These are phyloP conservation scores for Octopus bimaculoides DNA, from an alignment of 1,140 invertebrate genomes.

Conservation along the genomic window DNA sequence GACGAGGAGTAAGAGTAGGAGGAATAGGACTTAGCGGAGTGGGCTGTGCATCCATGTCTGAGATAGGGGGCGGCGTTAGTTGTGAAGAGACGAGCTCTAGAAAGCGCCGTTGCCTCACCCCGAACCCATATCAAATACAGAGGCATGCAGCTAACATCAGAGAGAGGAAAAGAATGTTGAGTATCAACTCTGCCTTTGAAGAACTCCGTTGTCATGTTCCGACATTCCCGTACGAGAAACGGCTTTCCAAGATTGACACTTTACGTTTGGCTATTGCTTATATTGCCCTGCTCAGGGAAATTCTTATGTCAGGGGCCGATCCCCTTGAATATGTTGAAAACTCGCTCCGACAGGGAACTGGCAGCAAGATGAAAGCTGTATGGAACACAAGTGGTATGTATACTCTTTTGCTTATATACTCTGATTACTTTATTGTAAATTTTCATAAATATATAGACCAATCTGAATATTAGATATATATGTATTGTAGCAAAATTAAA, in stretches of 20 bases:
- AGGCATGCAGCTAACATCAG: slow-evolving; percentile 92
- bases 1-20: background rate
- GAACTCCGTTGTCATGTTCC: slow-evolving; percentile 76
- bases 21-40: background rate
- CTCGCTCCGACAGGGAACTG: slow-evolving; percentile 83
- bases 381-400: slow-evolving; percentile 92
- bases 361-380: slow-evolving; percentile 74
- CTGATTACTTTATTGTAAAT: background rate
- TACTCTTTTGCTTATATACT: background rate
- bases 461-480: too few relatives aligned
- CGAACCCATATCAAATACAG: slow-evolving; percentile 61
- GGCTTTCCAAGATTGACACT: slow-evolving; percentile 96
- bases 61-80: background rate
- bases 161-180: slow-evolving; percentile 93
- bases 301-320: slow-evolving; percentile 78
- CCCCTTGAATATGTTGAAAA: slow-evolving; percentile 91
- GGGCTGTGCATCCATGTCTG: background rate
- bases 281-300: slow-evolving; percentile 94
- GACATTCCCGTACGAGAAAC: slow-evolving; percentile 98
- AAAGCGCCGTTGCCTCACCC: background rate
- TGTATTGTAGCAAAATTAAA: too few relatives aligned
- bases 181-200: slow-evolving; percentile 95
- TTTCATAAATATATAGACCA: too few relatives aligned
- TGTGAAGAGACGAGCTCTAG: background rate
- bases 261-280: slow-evolving; percentile 95